Evolutionary conservation across 2,888 invertebrate genomes (phyloP), one percentile per base, ranked within the genome.

Genomic region (Andricus curvator): DNA sequence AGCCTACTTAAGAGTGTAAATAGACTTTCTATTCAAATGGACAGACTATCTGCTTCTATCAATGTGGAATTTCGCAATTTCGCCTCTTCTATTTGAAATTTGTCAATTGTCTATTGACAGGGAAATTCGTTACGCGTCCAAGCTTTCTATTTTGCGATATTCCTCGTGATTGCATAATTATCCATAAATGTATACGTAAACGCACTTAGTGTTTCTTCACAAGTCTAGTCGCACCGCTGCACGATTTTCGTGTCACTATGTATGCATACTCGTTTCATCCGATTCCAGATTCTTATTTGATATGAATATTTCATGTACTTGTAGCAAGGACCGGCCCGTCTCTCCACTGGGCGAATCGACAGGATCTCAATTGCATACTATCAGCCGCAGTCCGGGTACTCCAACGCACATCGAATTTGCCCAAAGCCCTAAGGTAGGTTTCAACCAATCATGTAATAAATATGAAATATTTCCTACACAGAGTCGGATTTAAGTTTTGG

Each of bases 291-390:
- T 51, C 48, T n/a, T 20, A 56, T 51, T 74, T 51, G 0, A 29
- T 51, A 51, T 51, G 51, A 51, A 74, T 51, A 51, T 51, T 74
- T 74, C 29, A 56, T 56, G 29, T 74, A 33, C n/a, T 90, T 92
- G 83, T 91, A 95, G 95, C 94, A 95, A 95, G 94, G 95, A 95
- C 93, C 92, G 93, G 86, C 94, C 94, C 90, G 93, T 94, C 88
- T 94, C 93, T 88, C 94, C 94, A 82, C 89, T 91, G 86, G 91
- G 89, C 83, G 94, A 94, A 88, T 93, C 89, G 67, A 88, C 88
- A 81, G 88, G 88, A 84, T 89, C 90, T 76, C 92, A 92, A 87
- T 87, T 91, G 87, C 88, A 92, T 88, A 85, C 89, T 87, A 85
- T 93, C 89, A 88, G 90, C 88, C 89, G 93, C 91, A 86, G 93